These are phyloP conservation scores for Axis porcinus DNA, from an alignment of 2,113 vertebrate genomes.

Conservation along the genomic window DNA sequence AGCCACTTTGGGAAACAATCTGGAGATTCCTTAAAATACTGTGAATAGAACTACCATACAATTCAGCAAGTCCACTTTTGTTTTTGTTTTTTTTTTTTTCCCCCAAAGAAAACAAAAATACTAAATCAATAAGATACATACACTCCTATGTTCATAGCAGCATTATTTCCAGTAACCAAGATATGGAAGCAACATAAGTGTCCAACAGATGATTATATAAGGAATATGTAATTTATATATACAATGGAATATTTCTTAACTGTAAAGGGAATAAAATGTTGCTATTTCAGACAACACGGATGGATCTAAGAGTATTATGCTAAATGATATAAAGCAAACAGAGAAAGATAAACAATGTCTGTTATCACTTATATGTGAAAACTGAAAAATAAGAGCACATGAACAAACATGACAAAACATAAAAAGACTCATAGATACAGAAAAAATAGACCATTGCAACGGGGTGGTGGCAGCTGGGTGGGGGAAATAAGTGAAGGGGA, in stretches of 20 bases:
- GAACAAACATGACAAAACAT: not conserved
- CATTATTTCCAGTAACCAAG: not conserved
- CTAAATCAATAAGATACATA: not conserved
- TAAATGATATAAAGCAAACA: not conserved
- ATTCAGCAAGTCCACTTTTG: not conserved
- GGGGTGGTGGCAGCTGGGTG: not conserved
- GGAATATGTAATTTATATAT: no score
- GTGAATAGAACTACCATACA: not conserved
- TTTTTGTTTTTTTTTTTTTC: not conserved
- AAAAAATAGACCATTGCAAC: not conserved
- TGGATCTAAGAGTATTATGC: not conserved
- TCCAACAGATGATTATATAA: not conserved
- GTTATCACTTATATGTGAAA: not conserved
- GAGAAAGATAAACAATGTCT: not conserved
- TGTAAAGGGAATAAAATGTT: not conserved
- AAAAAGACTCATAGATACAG: not conserved
- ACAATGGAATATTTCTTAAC: not conserved
- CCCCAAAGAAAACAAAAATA: not conserved
- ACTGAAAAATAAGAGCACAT: not conserved
- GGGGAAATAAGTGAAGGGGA: not conserved
- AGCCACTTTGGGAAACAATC: not conserved
- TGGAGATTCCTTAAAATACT: not conserved
- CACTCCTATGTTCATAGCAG: not conserved
- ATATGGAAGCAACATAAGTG: not conserved
- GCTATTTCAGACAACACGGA: not conserved